Evolutionary conservation across 1,140 invertebrate species (phyloP).

Genomic region (Drosophila ercepeae): DNA sequence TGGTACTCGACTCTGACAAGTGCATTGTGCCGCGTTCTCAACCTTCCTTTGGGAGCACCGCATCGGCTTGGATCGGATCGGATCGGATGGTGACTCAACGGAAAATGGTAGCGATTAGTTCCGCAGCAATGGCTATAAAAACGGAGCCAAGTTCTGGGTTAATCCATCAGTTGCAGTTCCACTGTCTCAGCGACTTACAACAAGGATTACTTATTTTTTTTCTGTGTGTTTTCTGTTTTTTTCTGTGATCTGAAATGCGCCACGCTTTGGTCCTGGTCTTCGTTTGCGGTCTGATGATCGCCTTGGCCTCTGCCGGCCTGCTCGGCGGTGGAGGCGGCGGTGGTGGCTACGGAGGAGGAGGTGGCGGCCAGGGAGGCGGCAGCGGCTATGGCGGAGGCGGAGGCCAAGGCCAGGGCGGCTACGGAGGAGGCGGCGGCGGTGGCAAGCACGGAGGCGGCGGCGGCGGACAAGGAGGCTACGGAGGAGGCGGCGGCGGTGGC

Average conservation of each 20-base stretch:
- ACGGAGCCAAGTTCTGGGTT: conserved; percentile 28
- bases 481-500: conserved; percentile 20
- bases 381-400: conserved; percentile 37
- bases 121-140: conserved; percentile 58
- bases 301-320: conserved; percentile 54
- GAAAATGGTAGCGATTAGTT: conserved; percentile 20
- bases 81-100: conserved; percentile 57
- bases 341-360: conserved; percentile 14
- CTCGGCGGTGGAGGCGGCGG: conserved; percentile 41
- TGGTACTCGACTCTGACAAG: conserved; percentile 26
- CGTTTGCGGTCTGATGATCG: conserved; percentile 55
- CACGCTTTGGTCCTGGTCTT: conserved; percentile 57
- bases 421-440: conserved; percentile 3
- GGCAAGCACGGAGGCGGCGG: conserved; percentile 1
- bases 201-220: conserved; percentile 1
- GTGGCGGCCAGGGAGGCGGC: conserved; percentile 26
- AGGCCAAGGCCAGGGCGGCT: conserved; percentile 31
- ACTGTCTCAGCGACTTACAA: conserved; percentile 26
- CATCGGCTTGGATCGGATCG: conserved; percentile 10
- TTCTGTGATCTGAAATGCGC: conserved; percentile 45
- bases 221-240: conserved; percentile 8
- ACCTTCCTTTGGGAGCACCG: conserved; percentile 67
- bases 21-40: conserved; percentile 51
- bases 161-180: conserved; percentile 58
- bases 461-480: conserved; percentile 9